Evolutionary conservation across 1,140 invertebrate genomes (phyloP).

Genomic region (Ylistrum balloti): DNA sequence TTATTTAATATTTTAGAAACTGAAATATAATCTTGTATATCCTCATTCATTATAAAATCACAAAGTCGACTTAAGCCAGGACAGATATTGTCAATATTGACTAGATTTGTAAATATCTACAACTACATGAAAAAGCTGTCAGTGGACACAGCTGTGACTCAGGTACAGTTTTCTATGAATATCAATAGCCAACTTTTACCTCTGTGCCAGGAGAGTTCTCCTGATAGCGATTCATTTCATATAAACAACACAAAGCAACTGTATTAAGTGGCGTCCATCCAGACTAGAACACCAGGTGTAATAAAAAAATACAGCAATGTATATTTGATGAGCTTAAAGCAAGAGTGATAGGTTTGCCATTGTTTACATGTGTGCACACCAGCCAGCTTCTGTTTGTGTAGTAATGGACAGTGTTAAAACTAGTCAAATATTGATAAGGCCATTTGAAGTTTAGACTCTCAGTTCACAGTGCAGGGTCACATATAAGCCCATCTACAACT

Average conservation of each 20-base stretch:
- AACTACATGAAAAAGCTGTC: no score
- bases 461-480: no score
- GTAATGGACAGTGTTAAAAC: neutral
- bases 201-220: conserved; percentile 10
- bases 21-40: no score
- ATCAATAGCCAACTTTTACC: conserved; percentile 9
- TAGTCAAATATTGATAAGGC: neutral
- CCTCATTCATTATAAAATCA: no score
- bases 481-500: no score
- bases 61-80: no score
- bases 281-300: neutral
- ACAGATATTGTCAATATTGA: no score
- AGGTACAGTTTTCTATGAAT: neutral
- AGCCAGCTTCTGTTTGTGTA: neutral
- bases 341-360: neutral
- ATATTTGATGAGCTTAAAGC: conserved; percentile 34
- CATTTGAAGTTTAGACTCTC: no score
- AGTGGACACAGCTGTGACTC: no score
- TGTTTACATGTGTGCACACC: neutral
- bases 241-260: neutral
- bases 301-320: neutral
- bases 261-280: conserved; percentile 26
- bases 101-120: no score
- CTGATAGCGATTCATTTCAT: neutral
- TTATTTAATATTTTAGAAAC: no score